Evolutionary conservation across 2,113 vertebrate species (phyloP), one percentile per base, ranked within the genome.

Genomic region (Lophius piscatorius): DNA sequence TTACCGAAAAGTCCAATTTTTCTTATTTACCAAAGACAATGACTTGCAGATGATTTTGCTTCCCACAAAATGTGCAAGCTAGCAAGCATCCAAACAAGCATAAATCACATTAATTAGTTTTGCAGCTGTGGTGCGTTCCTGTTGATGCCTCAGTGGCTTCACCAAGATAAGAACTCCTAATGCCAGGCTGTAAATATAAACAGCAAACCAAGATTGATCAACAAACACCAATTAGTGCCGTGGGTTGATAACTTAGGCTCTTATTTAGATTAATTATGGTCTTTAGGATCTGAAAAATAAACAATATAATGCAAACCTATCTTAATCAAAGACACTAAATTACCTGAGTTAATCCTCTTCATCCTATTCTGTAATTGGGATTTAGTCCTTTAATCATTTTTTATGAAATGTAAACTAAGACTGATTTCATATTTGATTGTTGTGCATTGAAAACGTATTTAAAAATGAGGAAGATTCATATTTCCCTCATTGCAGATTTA

Each of bases 41-140:
- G 76, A 78, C 75, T 87, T 87, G 74, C 85, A 87, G 88, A 88
- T 89, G 82, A 90, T 70, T 80, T 63, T 75, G 67, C 69, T 84
- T 56, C 67, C 84, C 76, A 86, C 78, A 86, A 89, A 87, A 86
- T 84, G 74, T 83, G 84, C 81, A 84, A 78, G 71, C 78, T 80
- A 80, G 86, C 78, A 83, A 70, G 79, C 74, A 71, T 73, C 66
- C 71, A 84, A 86, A 88, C 80, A 79, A 67, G 76, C 82, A 84
- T 86, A 83, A 88, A 90, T 89, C 87, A 87, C 69, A 73, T 88
- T 83, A 83, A 88, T 86, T 88, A 87, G 63, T 70, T 72, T 51
- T 79, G 86, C 84, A 84, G 82, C 85, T 87, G 81, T 70, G 76
- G 74, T 51, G 60, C 1, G 39, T 77, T 75, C 75, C 82, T 82